phyloP scores from a whole-genome alignment of 2,113 vertebrate genomes.

The Fulmarus glacialis region DNA sequence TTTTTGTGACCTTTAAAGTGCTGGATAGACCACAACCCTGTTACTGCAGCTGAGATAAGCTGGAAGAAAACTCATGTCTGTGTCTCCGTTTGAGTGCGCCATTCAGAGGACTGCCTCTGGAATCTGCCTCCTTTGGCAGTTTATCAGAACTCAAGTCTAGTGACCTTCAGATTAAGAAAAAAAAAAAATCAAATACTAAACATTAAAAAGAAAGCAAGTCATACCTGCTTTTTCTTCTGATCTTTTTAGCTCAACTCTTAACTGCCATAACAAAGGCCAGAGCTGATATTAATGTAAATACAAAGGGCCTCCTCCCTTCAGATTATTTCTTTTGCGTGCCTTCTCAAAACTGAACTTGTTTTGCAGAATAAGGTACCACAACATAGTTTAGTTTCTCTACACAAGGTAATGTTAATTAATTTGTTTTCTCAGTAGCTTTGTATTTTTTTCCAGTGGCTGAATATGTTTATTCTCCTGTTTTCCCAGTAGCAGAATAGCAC shows the following conservation, averaged over 20 bases:
- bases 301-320: background rate
- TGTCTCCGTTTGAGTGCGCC: background rate
- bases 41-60: background rate
- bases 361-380: background rate
- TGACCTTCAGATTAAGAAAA: background rate
- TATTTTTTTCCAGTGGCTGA: background rate
- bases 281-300: background rate
- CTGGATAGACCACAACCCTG: background rate
- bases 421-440: background rate
- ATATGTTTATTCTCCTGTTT: background rate
- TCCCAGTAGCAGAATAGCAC: background rate
- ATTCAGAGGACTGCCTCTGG: background rate
- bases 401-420: background rate
- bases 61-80: background rate
- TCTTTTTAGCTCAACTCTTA: background rate
- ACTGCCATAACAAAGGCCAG: background rate
- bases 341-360: background rate
- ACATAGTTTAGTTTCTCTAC: background rate
- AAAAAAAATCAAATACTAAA: background rate
- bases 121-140: background rate
- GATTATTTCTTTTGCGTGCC: background rate
- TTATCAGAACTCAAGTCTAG: slow-evolving; percentile 3
- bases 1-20: background rate
- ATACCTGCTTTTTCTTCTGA: background rate
- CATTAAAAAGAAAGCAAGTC: background rate